Percentiles rank a stretch among this genome's conserved stretches.
phyloP scores from a whole-genome alignment of 1,140 invertebrate species.

The Zophobas morio region DNA sequence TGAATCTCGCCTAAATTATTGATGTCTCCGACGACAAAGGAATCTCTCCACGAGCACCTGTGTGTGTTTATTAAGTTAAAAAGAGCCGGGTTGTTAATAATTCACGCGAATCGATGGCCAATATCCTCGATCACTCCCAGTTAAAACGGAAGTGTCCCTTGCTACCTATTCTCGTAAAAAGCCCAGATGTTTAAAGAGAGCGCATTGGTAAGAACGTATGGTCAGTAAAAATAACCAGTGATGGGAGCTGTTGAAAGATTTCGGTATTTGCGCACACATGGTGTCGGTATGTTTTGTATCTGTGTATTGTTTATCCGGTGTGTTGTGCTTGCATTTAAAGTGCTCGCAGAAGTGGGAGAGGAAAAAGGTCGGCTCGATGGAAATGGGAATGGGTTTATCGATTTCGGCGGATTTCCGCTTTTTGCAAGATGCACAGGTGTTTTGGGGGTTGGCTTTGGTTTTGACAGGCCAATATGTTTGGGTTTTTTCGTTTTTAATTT shows the following conservation, averaged over 20 bases:
- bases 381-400: too few species aligned
- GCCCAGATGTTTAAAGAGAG: not conserved
- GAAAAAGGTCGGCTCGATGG: slow-evolving; percentile 2
- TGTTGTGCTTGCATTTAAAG: slow-evolving; percentile 23
- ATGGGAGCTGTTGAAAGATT: slow-evolving; percentile 43
- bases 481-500: too few species aligned
- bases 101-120: not conserved
- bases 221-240: slow-evolving; percentile 47
- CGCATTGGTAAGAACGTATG: slow-evolving; percentile 24
- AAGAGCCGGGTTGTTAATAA: not conserved
- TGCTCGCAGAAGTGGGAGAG: not conserved
- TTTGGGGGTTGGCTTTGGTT: too few species aligned
- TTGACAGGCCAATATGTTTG: too few species aligned
- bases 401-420: too few species aligned
- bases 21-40: slow-evolving; percentile 15
- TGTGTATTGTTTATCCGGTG: slow-evolving; percentile 42
- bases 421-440: too few species aligned
- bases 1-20: slow-evolving; percentile 17
- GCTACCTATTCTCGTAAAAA: not conserved
- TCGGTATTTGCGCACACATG: slow-evolving; percentile 47
- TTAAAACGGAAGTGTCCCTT: not conserved
- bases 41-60: slow-evolving; percentile 22
- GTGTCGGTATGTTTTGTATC: slow-evolving; percentile 43
- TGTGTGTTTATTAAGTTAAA: slow-evolving; percentile 22
- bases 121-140: not conserved